Percentiles rank a stretch among this genome's conserved stretches.
phyloP scores from a whole-genome alignment of 2,797 vertebrate species.

The Champsocephalus gunnari region DNA sequence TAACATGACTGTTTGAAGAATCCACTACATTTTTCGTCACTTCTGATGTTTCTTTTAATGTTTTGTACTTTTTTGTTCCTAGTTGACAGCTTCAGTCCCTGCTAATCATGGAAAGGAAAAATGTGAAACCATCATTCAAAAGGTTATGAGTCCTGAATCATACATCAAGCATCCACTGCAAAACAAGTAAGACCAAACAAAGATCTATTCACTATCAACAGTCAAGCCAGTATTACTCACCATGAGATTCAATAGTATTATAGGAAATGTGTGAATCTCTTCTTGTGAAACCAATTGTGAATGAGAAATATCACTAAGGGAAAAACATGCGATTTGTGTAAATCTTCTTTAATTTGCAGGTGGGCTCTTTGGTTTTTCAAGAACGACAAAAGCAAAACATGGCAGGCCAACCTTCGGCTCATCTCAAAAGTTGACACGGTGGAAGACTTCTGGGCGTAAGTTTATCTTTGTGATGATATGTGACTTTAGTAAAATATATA shows the following conservation, averaged over 20 bases:
- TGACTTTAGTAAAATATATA: neutral
- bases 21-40: neutral
- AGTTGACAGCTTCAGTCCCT: conserved; percentile 91
- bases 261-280: neutral
- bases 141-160: conserved; percentile 89
- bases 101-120: conserved; percentile 90
- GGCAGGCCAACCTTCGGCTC: conserved; percentile 97
- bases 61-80: neutral
- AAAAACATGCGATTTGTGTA: fast-evolving
- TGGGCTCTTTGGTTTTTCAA: conserved; percentile 99
- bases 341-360: conserved; percentile 74
- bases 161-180: conserved; percentile 98
- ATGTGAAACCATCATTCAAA: conserved; percentile 83
- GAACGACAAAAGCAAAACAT: conserved; percentile 99
- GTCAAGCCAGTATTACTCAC: neutral
- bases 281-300: neutral
- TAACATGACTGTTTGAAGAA: neutral
- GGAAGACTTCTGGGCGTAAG: conserved; percentile 99
- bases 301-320: neutral
- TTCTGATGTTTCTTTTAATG: neutral
- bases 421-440: conserved; percentile 98
- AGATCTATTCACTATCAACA: fast-evolving
- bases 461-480: conserved; percentile 31
- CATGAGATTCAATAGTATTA: neutral
- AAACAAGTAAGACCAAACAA: conserved; percentile 86